Evolutionary conservation across 2,888 invertebrate species (phyloP).

Genomic region (Rhagonycha lutea): DNA sequence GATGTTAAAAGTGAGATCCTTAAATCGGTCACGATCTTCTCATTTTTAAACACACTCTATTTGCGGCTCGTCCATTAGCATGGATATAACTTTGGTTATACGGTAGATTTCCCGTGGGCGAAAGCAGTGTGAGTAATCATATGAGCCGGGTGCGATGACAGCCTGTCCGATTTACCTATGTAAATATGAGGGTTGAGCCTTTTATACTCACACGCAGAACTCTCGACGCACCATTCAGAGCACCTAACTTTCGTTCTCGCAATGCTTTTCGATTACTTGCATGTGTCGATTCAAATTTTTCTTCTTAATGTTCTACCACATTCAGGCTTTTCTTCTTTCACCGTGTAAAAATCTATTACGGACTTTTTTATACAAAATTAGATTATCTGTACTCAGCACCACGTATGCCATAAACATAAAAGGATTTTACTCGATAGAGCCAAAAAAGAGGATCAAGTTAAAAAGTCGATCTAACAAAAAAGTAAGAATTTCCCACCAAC

Average conservation of each 20-base stretch:
- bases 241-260: constrained; percentile 20
- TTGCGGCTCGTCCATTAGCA: constrained; percentile 20
- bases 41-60: constrained; percentile 18
- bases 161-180: constrained; percentile 32
- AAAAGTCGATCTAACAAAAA: not conserved
- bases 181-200: constrained; percentile 27
- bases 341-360: not conserved
- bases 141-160: constrained; percentile 26
- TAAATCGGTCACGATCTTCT: constrained; percentile 11
- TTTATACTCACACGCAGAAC: constrained; percentile 17
- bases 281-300: constrained; percentile 18
- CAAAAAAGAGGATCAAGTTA: not conserved
- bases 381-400: not conserved
- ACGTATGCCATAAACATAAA: not conserved
- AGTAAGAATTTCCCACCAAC: not conserved
- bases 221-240: constrained; percentile 19
- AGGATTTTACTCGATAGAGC: not conserved
- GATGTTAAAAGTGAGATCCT: constrained; percentile 1
- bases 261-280: constrained; percentile 23
- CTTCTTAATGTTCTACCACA: not conserved
- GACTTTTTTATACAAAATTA: not conserved
- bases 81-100: constrained; percentile 28
- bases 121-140: constrained; percentile 37
- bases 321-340: not conserved
- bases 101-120: constrained; percentile 42